phyloP scores from a whole-genome alignment of 2,113 vertebrate genomes.

The Erythrolamprus reginae region DNA sequence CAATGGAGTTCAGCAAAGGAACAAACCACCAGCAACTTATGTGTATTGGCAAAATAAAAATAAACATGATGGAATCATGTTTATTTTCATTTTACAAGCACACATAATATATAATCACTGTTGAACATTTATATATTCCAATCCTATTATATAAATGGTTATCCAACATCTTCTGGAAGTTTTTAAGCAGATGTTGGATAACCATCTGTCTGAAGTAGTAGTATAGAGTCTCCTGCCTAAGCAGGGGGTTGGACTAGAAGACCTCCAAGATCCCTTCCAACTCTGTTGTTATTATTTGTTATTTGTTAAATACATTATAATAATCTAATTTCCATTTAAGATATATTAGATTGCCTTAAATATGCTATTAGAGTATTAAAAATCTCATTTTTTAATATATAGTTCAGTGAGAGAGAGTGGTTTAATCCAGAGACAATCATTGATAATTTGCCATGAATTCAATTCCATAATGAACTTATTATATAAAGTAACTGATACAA shows the following conservation, averaged over 20 bases:
- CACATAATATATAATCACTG: background rate
- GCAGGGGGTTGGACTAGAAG: no score
- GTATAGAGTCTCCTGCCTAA: no score
- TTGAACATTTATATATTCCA: background rate
- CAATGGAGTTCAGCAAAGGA: background rate
- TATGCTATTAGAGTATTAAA: background rate
- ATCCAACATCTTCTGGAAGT: no score
- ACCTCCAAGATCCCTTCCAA: no score
- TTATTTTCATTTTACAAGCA: background rate
- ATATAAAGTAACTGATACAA: background rate
- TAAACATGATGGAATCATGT: background rate
- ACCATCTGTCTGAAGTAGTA: no score
- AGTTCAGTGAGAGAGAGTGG: background rate
- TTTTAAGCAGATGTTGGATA: no score
- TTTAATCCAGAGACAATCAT: background rate
- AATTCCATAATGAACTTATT: background rate
- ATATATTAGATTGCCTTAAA: background rate
- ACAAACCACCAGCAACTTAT: background rate
- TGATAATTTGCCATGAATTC: background rate
- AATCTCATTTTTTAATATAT: background rate
- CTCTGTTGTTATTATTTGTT: no score
- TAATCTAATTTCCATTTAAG: conserved; percentile 10
- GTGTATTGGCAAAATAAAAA: background rate
- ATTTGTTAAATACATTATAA: background rate
- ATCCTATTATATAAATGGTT: no score